Evolutionary conservation across 2,888 invertebrate genomes (phyloP).

Genomic region (Halocaridina rubra): DNA sequence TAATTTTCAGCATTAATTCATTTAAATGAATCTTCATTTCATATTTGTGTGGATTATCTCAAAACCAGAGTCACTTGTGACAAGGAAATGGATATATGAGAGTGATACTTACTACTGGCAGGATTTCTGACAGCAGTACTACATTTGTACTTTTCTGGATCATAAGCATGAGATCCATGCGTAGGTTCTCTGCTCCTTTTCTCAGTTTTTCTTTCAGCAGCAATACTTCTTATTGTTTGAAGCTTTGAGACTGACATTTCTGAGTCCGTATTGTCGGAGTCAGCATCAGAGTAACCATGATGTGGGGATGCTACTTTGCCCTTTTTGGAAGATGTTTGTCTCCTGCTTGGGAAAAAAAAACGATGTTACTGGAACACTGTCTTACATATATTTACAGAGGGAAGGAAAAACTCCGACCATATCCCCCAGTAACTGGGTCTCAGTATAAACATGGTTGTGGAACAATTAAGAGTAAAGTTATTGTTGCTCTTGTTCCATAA

Average conservation of each 20-base stretch:
- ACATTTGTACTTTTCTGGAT: conserved; percentile 58
- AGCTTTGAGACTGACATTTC: conserved; percentile 78
- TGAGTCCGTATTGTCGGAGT: conserved; percentile 75
- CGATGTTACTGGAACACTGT: no score
- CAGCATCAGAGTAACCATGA: conserved; percentile 49
- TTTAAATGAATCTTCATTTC: no score
- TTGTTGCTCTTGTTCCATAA: no score
- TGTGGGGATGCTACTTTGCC: conserved; percentile 25
- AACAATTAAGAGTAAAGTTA: no score
- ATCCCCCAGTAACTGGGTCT: no score
- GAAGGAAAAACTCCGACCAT: neutral
- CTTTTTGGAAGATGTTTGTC: conserved; percentile 25
- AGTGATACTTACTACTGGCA: conserved; percentile 30
- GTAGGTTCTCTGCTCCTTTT: conserved; percentile 26
- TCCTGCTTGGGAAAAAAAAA: neutral
- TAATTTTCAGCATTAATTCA: no score
- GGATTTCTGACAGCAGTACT: conserved; percentile 26
- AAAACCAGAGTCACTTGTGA: no score
- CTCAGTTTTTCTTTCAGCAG: conserved; percentile 67
- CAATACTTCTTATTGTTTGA: conserved; percentile 76
- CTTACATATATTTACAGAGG: no score
- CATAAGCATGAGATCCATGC: conserved; percentile 16
- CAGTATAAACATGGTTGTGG: no score
- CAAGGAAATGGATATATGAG: no score
- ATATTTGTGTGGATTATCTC: no score